Percentiles rank a stretch among this genome's conserved stretches.
Conservation (phyloP, 2,888 invertebrate genomes). For the Amblyjoppa proteus region DNA sequence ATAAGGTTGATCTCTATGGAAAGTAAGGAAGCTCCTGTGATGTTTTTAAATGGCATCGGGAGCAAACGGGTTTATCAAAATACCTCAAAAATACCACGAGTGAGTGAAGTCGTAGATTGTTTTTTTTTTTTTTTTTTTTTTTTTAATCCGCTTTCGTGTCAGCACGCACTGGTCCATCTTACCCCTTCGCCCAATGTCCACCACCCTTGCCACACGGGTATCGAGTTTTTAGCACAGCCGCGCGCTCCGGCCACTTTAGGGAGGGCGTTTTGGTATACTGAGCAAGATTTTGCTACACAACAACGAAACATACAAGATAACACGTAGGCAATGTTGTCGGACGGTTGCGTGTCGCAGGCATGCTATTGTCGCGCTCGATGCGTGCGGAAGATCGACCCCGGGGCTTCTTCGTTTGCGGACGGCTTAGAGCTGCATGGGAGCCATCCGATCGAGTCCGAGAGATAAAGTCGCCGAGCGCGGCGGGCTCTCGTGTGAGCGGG, state of each 20-base stretch:
- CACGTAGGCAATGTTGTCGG: constrained; percentile 35
- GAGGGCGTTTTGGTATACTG: constrained; percentile 1
- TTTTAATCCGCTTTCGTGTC: too few species aligned
- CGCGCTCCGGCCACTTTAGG: constrained; percentile 2
- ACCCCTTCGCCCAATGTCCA: too few species aligned
- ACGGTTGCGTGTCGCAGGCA: constrained; percentile 57
- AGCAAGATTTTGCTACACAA: not conserved
- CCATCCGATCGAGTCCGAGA: constrained; percentile 72
- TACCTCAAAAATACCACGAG: too few species aligned
- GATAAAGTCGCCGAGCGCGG: constrained; percentile 73
- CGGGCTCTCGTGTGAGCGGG: constrained; percentile 60
- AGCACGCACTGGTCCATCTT: too few species aligned
- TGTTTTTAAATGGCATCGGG: too few species aligned
- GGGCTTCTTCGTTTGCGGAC: constrained; percentile 65
- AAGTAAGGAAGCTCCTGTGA: too few species aligned
- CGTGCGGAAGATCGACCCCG: constrained; percentile 46
- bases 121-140: too few species aligned
- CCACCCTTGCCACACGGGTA: not conserved
- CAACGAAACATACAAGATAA: constrained; percentile 9
- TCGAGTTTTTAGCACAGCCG: constrained; percentile 29
- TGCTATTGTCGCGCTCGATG: constrained; percentile 56
- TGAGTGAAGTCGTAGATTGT: too few species aligned
- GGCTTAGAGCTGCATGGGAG: constrained; percentile 72
- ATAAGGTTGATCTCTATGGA: too few species aligned
- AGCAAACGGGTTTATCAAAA: too few species aligned